These are phyloP conservation scores for Passer montanus DNA, from an alignment of 2,113 vertebrate genomes.

Conservation along the genomic window DNA sequence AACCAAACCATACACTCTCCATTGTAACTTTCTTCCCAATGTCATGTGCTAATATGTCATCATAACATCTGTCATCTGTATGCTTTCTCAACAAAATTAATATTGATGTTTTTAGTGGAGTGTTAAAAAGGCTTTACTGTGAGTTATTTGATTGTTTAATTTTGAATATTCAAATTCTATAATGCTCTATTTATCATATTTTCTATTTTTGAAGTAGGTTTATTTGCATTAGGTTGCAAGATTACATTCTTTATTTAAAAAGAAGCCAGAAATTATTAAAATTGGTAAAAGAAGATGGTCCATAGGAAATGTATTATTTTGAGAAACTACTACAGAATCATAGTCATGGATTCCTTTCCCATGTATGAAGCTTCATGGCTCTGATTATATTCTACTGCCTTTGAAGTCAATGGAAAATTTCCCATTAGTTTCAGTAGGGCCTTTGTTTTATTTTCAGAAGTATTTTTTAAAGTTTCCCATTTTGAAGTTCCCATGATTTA, in stretches of 20 bases:
- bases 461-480: neutral
- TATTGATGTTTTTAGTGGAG: neutral
- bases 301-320: neutral
- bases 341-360: neutral
- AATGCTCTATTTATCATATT: neutral
- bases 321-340: neutral
- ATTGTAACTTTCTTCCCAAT: neutral
- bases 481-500: slow-evolving; percentile 15
- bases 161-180: neutral
- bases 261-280: neutral
- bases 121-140: neutral
- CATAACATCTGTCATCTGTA: neutral
- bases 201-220: neutral
- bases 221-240: neutral
- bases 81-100: neutral
- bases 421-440: slow-evolving; percentile 17
- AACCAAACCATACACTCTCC: neutral
- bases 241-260: neutral
- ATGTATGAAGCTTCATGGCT: neutral
- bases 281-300: neutral
- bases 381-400: neutral
- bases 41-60: neutral
- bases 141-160: neutral
- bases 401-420: slow-evolving; percentile 41
- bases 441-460: slow-evolving; percentile 26